Conservation (phyloP, 1,140 invertebrate genomes). For the Calliphora vicina region DNA sequence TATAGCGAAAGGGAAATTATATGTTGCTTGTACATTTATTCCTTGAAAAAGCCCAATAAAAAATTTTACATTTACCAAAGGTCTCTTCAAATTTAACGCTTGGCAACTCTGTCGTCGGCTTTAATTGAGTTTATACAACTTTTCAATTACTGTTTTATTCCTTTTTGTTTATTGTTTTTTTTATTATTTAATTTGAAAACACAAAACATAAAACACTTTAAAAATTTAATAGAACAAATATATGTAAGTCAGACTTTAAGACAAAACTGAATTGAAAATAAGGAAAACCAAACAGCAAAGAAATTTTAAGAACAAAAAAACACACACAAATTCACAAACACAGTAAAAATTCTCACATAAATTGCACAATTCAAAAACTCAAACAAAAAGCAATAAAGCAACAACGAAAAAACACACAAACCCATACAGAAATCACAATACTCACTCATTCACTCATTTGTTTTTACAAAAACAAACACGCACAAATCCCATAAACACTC, state of each 20-base stretch:
- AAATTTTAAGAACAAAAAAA: not conserved
- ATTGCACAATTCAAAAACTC: slow-evolving; percentile 23
- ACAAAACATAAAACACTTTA: not conserved
- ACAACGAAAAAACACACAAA: not conserved
- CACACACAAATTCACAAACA: not conserved
- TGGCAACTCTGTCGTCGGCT: not conserved
- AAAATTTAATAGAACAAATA: not conserved
- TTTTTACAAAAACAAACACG: not conserved
- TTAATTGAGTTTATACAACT: not conserved
- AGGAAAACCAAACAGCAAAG: not conserved
- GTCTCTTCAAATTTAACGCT: not conserved
- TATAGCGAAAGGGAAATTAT: too few relatives aligned
- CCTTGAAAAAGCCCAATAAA: too few relatives aligned
- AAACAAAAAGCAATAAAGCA: slow-evolving; percentile 16
- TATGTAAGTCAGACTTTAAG: not conserved
- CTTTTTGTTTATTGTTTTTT: not conserved
- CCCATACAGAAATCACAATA: slow-evolving; percentile 22
- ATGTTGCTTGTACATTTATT: too few relatives aligned
- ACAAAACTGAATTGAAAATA: not conserved
- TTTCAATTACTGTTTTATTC: not conserved
- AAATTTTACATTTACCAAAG: too few relatives aligned
- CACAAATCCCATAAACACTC: not conserved
- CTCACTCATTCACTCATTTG: slow-evolving; percentile 37
- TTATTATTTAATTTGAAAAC: not conserved
- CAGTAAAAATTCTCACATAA: slow-evolving; percentile 37